Evolutionary conservation across 2,797 vertebrate species (phyloP).

Genomic region (Ceyx erithaca): DNA sequence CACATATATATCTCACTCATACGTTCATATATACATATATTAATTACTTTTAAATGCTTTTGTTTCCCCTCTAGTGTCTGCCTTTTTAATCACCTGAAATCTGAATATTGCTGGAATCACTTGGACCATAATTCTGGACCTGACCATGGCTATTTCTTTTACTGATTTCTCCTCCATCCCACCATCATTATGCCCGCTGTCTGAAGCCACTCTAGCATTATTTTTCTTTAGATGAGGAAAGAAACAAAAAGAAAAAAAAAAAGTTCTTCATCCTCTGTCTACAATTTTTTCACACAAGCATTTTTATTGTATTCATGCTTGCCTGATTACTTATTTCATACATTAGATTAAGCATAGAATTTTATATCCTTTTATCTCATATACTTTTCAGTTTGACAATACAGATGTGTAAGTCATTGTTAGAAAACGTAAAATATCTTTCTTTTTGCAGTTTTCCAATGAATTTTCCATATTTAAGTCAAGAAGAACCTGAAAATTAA

Average conservation of each 20-base stretch:
- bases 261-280: not conserved
- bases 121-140: not conserved
- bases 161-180: not conserved
- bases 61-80: not conserved
- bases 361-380: not conserved
- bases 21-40: not conserved
- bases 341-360: not conserved
- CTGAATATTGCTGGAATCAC: not conserved
- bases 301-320: not conserved
- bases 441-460: not conserved
- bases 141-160: not conserved
- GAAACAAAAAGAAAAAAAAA: not conserved
- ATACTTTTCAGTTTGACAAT: not conserved
- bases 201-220: not conserved
- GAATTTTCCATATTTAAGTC: not conserved
- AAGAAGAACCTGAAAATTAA: not conserved
- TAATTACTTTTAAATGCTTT: not conserved
- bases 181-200: not conserved
- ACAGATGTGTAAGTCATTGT: not conserved
- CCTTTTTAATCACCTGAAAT: not conserved
- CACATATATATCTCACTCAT: rapidly evolving
- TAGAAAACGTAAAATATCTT: not conserved
- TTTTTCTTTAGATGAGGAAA: not conserved
- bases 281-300: not conserved
- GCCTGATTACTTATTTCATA: not conserved